Percentiles rank a stretch among this genome's conserved stretches.
Evolutionary conservation across 1,140 invertebrate species (phyloP).

Genomic region (Cardiocondyla obscurior): DNA sequence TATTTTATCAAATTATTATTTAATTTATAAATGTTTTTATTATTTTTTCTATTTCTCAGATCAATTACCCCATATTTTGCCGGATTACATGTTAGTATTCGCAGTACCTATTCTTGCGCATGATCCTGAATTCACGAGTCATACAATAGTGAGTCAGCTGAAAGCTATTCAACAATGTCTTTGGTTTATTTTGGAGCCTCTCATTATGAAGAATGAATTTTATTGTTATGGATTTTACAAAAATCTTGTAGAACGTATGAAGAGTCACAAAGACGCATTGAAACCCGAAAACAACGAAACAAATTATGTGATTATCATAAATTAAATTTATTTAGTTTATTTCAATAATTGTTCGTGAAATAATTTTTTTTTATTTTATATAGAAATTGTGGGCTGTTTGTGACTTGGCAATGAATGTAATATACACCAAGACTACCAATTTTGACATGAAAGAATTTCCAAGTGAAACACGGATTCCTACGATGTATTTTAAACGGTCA

Average conservation of each 20-base stretch:
- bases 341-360: background rate
- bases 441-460: slow-evolving; percentile 96
- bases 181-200: slow-evolving; percentile 96
- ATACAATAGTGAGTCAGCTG: slow-evolving; percentile 90
- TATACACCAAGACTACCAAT: slow-evolving; percentile 93
- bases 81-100: slow-evolving; percentile 98
- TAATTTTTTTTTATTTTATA: slow-evolving; percentile 72
- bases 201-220: slow-evolving; percentile 96
- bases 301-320: slow-evolving; percentile 89
- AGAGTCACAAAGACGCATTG: slow-evolving; percentile 95
- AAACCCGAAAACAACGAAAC: slow-evolving; percentile 91
- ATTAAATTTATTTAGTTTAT: background rate
- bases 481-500: slow-evolving; percentile 92
- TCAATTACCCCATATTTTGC: slow-evolving; percentile 93
- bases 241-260: slow-evolving; percentile 95
- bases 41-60: slow-evolving; percentile 72
- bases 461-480: slow-evolving; percentile 92
- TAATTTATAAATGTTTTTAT: background rate
- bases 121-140: slow-evolving; percentile 92
- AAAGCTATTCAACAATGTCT: slow-evolving; percentile 93
- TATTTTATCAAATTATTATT: background rate
- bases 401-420: slow-evolving; percentile 95
- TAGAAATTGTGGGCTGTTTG: slow-evolving; percentile 98
- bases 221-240: slow-evolving; percentile 99
- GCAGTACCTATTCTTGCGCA: slow-evolving; percentile 96